A percentile compares a stretch with the other conserved stretches of the same genome.
Conservation (phyloP, 1,140 invertebrate species). For the Geopemphigus sp. region DNA sequence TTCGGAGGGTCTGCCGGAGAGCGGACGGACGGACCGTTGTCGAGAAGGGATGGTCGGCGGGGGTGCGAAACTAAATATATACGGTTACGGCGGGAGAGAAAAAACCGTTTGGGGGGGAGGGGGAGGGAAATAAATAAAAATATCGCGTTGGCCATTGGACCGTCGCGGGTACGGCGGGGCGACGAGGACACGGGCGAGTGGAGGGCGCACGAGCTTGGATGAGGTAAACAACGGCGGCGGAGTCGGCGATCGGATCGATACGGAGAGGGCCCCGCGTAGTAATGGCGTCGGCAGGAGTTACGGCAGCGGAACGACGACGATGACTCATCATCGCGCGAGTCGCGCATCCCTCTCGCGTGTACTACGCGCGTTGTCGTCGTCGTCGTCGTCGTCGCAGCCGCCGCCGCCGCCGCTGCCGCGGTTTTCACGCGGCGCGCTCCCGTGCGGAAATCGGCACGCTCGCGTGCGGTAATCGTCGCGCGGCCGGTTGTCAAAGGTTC, state of each 20-base stretch:
- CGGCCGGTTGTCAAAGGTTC: slow-evolving; percentile 48
- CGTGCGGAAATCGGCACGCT: neutral
- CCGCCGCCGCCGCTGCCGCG: neutral
- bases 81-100: neutral
- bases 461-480: neutral
- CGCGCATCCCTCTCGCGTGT: slow-evolving; percentile 20
- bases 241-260: slow-evolving; percentile 35
- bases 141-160: slow-evolving; percentile 35
- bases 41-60: neutral
- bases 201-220: neutral
- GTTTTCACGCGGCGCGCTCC: neutral
- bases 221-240: neutral
- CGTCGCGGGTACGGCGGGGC: slow-evolving; percentile 6
- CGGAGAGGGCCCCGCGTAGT: neutral
- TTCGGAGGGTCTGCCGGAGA: neutral
- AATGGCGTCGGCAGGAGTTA: slow-evolving; percentile 37
- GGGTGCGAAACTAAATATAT: neutral
- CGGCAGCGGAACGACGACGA: slow-evolving; percentile 18
- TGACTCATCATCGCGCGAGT: slow-evolving; percentile 25
- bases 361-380: neutral
- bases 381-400: no score
- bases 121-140: neutral
- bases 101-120: no score
- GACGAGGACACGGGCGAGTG: slow-evolving; percentile 9
- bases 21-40: neutral